These are phyloP conservation scores for Saccopteryx bilineata DNA, from an alignment of 2,113 vertebrate species.

Conservation along the genomic window DNA sequence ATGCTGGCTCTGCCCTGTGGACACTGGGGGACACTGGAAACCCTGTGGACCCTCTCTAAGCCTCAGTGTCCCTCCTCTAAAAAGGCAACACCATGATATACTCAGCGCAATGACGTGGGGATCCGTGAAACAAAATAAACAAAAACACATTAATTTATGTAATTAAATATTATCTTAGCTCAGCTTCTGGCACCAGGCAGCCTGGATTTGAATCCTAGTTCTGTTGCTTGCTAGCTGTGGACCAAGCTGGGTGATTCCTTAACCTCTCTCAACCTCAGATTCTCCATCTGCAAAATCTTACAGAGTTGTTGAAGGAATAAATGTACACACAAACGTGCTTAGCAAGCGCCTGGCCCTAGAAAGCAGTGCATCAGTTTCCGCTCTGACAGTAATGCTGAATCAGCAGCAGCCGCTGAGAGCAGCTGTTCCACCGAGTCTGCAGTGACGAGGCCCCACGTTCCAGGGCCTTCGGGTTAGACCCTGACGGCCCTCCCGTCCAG, in stretches of 20 bases:
- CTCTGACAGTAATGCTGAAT: background rate
- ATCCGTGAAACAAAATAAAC: background rate
- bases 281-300: slow-evolving; percentile 4
- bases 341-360: background rate
- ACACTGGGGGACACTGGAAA: background rate
- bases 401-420: background rate
- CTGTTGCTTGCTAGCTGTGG: background rate
- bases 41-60: background rate
- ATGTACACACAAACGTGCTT: background rate
- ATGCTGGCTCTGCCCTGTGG: background rate
- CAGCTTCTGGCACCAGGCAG: background rate
- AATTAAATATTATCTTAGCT: background rate
- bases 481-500: background rate
- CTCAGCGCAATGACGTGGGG: background rate
- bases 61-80: background rate
- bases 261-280: background rate
- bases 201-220: background rate
- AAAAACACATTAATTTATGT: background rate
- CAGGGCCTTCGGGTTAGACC: background rate
- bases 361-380: background rate
- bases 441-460: background rate
- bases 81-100: background rate
- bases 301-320: background rate
- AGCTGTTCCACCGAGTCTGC: background rate
- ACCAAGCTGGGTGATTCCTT: background rate